These are phyloP conservation scores for Onychomys arenicola DNA, from an alignment of 2,797 vertebrate genomes.

Conservation along the genomic window DNA sequence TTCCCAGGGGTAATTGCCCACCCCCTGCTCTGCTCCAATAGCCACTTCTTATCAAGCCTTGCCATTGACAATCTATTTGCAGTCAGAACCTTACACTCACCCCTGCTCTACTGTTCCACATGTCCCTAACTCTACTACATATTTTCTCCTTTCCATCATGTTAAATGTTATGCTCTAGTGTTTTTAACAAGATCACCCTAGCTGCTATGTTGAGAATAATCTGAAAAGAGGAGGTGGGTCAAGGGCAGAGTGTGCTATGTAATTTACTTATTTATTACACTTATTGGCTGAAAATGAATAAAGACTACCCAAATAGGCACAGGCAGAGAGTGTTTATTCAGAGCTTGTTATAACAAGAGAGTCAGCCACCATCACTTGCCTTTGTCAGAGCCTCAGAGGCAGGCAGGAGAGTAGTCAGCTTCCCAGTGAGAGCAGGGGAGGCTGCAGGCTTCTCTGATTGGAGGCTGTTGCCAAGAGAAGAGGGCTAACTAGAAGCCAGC, in stretches of 20 bases:
- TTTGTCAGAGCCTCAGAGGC: slow-evolving; percentile 16
- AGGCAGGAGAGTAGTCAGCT: neutral
- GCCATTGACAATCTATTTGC: neutral
- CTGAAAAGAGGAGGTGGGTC: neutral
- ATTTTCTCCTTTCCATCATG: neutral
- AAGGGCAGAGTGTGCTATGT: neutral
- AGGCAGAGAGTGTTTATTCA: neutral
- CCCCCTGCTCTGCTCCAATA: neutral
- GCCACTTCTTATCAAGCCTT: neutral
- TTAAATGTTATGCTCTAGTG: slow-evolving; percentile 16
- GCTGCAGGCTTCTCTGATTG: neutral
- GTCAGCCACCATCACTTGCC: neutral
- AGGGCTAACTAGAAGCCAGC: neutral
- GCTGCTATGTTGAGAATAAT: slow-evolving; percentile 48
- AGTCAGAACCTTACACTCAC: neutral
- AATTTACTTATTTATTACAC: slow-evolving; percentile 55
- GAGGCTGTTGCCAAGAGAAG: neutral
- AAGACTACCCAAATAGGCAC: neutral
- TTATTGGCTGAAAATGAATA: slow-evolving; percentile 46
- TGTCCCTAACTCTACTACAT: neutral
- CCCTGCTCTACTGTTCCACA: neutral
- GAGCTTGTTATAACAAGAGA: slow-evolving; percentile 3
- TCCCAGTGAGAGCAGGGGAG: neutral
- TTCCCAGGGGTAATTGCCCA: neutral
- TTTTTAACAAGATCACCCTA: slow-evolving; percentile 38